Evolutionary conservation across 2,888 invertebrate species (phyloP), one percentile per base, ranked within the genome.

Genomic region (Pseudolycoriella hygida): DNA sequence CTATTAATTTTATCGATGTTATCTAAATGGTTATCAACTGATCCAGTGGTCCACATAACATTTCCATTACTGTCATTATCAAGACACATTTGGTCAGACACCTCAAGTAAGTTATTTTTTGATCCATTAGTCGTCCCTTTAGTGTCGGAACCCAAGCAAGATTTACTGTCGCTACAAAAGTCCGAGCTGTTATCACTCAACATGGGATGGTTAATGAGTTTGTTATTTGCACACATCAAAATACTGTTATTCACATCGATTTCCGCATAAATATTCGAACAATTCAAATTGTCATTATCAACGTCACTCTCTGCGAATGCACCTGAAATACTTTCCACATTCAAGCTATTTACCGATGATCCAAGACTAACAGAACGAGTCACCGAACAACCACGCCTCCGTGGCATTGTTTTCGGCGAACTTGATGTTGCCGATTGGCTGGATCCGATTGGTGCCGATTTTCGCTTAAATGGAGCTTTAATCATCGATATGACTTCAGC

Each of bases 291-390:
- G 11, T 43, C 30, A 42, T 25, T 31, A 12, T 43, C 25, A 25
- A 25, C 8, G 25, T 25, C 25, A 25, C 25, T 25, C 25, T 25
- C 25, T 6, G 25, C 25, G 5, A 25, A 8, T 25, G 25, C 25
- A 45, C 32, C 25, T 37, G 17, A 30, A 34, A 20, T 17, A 10
- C 32, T 42, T 43, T 14, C 32, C 40, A 53, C 52, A 45, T 46
- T 45, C 17, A 57, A 53, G 52, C 54, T 61, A 66, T 60, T 66
- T 66, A 66, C 66, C 65, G 64, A 60, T 50, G 64, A 64, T 54
- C 63, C 64, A 31, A 63, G 54, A 48, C 64, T 66, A 46, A 60
- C 60, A 0, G 65, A 65, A 18, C 64, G 56, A 2, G 59, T 56
- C 47, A 50, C 49, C 30, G 50, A 45, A 11, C 44, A 25, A 15